Percentiles rank a stretch among this genome's conserved stretches.
These are phyloP conservation scores for Trogon surrucura DNA, from an alignment of 2,113 vertebrate genomes.

Conservation along the genomic window DNA sequence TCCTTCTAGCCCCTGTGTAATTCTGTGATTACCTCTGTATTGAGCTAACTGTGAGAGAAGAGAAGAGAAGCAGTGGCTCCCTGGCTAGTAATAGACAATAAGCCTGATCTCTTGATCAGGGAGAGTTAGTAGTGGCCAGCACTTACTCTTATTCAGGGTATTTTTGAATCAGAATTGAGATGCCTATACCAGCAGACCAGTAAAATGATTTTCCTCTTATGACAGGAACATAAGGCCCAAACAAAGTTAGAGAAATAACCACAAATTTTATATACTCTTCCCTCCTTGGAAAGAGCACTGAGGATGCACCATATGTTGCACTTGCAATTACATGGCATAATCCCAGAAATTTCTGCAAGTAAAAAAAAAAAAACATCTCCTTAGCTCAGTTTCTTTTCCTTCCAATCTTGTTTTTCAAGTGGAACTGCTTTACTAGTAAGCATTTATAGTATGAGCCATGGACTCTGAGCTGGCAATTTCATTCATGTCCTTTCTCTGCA, in stretches of 20 bases:
- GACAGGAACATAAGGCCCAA: not conserved
- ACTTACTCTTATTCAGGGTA: not conserved
- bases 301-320: not conserved
- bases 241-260: not conserved
- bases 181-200: not conserved
- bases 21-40: not conserved
- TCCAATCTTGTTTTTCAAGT: slow-evolving; percentile 12
- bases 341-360: not conserved
- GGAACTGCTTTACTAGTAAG: not conserved
- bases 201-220: not conserved
- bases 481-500: not conserved
- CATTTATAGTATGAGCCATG: not conserved
- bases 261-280: not conserved
- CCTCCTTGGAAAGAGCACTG: not conserved
- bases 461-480: not conserved
- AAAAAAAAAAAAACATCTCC: not conserved
- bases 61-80: not conserved
- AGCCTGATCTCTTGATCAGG: not conserved
- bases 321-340: not conserved
- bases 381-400: not conserved
- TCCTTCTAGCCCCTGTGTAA: too few relatives aligned
- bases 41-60: not conserved
- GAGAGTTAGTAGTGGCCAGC: not conserved
- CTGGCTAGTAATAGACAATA: not conserved
- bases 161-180: not conserved